Conservation (phyloP, 2,888 invertebrate genomes). For the Leptopilina drosophilae region DNA sequence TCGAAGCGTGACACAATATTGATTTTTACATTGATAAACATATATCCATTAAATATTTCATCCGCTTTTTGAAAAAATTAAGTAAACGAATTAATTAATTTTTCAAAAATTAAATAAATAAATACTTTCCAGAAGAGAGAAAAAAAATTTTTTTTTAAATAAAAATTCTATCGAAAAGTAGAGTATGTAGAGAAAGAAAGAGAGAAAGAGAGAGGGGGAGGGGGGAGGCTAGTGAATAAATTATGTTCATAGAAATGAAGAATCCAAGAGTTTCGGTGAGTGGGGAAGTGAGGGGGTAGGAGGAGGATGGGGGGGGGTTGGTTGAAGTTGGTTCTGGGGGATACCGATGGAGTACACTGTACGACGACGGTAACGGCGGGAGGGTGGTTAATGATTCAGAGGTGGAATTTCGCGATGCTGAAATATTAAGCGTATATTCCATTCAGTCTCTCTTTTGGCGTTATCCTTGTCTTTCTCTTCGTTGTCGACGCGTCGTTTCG, state of each 20-base stretch:
- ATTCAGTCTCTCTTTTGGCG: constrained; percentile 58
- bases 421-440: constrained; percentile 72
- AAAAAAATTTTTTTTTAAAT: too few species aligned
- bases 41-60: too few species aligned
- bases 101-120: too few species aligned
- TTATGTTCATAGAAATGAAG: background rate
- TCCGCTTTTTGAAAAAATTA: too few species aligned
- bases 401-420: constrained; percentile 73
- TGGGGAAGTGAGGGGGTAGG: background rate
- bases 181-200: too few species aligned
- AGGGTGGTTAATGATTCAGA: constrained; percentile 69
- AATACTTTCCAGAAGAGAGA: too few species aligned
- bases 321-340: background rate
- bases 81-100: too few species aligned
- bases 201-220: too few species aligned
- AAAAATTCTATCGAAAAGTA: too few species aligned
- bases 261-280: constrained; percentile 3
- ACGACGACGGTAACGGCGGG: constrained; percentile 53
- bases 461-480: constrained; percentile 51
- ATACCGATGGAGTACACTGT: background rate
- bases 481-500: constrained; percentile 48
- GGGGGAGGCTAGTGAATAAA: background rate
- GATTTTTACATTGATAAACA: too few species aligned
- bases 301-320: background rate
- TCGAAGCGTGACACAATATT: too few species aligned